A percentile compares a stretch with the other conserved stretches of the same genome.
These are phyloP conservation scores for Ophiothrix spiculata DNA, from an alignment of 35 echinoderm and acorn worm species.

Conservation along the genomic window DNA sequence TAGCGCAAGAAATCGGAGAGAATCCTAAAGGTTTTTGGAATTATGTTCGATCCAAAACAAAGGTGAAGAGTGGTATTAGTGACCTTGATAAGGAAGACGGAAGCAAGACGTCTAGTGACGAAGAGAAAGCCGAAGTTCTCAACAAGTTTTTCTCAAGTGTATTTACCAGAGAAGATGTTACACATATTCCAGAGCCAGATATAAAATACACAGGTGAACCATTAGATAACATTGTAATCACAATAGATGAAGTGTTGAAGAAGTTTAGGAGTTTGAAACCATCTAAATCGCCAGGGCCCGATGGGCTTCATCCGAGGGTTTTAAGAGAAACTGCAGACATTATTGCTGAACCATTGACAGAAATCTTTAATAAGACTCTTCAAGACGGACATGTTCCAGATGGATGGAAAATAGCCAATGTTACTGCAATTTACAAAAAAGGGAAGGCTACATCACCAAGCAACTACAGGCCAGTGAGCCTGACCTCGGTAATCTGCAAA, in stretches of 20 bases:
- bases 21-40: too few relatives aligned
- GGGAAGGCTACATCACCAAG: too few relatives aligned
- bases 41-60: too few relatives aligned
- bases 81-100: not conserved
- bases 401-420: too few relatives aligned
- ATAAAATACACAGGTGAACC: not conserved
- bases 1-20: too few relatives aligned
- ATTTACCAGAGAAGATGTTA: not conserved
- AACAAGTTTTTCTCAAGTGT: not conserved
- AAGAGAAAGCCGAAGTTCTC: not conserved
- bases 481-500: too few relatives aligned
- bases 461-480: too few relatives aligned
- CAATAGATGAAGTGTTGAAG: not conserved
- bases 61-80: not conserved
- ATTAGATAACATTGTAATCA: not conserved
- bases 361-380: slow-evolving; percentile 26
- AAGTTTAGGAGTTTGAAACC: too few relatives aligned
- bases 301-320: slow-evolving; percentile 6
- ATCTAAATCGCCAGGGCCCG: too few relatives aligned
- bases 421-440: too few relatives aligned
- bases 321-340: too few relatives aligned
- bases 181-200: not conserved
- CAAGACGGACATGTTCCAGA: too few relatives aligned
- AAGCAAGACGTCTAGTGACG: not conserved
- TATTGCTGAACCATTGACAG: slow-evolving; percentile 3